Evolutionary conservation across 2,888 invertebrate genomes (phyloP), one percentile per base, ranked within the genome.

Genomic region (Agriopis marginaria): DNA sequence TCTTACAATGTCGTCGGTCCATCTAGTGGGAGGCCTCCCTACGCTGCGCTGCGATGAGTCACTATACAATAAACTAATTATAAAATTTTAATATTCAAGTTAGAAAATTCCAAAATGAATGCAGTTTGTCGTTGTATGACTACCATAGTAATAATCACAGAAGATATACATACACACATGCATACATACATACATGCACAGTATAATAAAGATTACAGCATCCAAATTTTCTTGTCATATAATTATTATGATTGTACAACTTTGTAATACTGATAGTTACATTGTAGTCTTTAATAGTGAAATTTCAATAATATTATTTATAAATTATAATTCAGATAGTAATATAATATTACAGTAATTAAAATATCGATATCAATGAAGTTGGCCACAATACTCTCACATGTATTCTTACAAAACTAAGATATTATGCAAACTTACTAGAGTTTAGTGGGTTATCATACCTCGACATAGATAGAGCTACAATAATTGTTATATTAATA

Each of bases 401-500:
- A 12, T 17, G 14, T 50, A n/a, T 50, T 54, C n/a, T 54, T 39
- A 39, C 8, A 55, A 49, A 14, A 49, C 45, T 50, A 10, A 23
- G 47, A 66, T 17, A 39, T 39, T 17, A 7, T 11, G 5, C 45
- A 32, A 9, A 17, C 12, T 47, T 7, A 67, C 45, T 39, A 44
- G 14, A 45, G 49, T 40, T 55, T 60, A 68, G 68, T 68, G 8
- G 49, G 49, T 23, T 60, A 49, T 68, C 62, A 17, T 32, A 54
- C 23, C 8, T 63, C 51, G 49, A 40, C 49, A 63, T 60, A 68
- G 62, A 53, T 23, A 44, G 32, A 23, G 7, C 14, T 40, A 32
- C 32, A 32, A 32, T 32, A 32, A 32, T 32, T 32, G 12, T 23
- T 17, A 8, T 6, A 53, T 5, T 51, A 45, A 42, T 49, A 45